These are phyloP conservation scores for Tenrec ecaudatus DNA, from an alignment of 2,113 vertebrate genomes.

Conservation along the genomic window DNA sequence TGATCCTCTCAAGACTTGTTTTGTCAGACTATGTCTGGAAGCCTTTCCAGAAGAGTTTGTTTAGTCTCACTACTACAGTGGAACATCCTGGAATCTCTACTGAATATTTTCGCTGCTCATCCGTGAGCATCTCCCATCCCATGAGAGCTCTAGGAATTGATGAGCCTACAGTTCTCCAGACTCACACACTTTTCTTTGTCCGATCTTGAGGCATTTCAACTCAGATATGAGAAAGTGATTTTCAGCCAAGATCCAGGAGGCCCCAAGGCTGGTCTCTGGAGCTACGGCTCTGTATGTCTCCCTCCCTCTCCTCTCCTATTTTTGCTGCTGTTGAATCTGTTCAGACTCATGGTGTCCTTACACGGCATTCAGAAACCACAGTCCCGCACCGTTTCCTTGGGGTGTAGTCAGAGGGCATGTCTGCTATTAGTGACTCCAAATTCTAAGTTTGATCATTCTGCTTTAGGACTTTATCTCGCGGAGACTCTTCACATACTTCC, in stretches of 20 bases:
- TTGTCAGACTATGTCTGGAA: neutral
- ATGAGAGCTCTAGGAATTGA: neutral
- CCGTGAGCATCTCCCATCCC: neutral
- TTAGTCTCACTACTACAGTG: neutral
- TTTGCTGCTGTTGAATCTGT: neutral
- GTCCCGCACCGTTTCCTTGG: no score
- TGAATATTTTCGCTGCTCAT: neutral
- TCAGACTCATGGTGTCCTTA: no score
- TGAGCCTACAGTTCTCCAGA: neutral
- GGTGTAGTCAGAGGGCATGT: no score
- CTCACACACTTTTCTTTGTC: neutral
- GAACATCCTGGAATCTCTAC: neutral
- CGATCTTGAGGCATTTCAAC: neutral
- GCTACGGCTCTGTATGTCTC: neutral
- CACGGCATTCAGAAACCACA: no score
- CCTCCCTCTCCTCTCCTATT: neutral
- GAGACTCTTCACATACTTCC: neutral
- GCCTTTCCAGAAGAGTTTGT: neutral
- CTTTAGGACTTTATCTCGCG: neutral
- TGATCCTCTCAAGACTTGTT: neutral
- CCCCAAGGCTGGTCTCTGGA: neutral
- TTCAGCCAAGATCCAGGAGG: neutral
- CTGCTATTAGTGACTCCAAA: neutral
- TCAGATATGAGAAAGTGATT: neutral
- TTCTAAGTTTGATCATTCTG: constrained; percentile 21